Evolutionary conservation across 92 coral and sea anemone species (phyloP).

Genomic region (Actinostola sp.): DNA sequence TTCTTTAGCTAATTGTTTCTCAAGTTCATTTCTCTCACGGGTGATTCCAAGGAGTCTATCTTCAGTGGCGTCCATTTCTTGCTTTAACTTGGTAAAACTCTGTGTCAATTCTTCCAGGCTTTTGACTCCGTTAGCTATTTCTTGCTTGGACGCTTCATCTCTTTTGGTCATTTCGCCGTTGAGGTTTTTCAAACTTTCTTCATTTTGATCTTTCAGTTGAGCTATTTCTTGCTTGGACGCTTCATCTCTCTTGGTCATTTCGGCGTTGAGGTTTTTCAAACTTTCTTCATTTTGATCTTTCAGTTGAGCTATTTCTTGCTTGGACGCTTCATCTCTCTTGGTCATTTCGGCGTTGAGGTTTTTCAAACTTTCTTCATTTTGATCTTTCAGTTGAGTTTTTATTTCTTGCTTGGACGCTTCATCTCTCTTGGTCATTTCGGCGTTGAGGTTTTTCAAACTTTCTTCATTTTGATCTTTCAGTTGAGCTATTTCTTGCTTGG

Average conservation of each 20-base stretch:
- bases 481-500: conserved; percentile 2
- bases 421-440: conserved; percentile 15
- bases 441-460: neutral
- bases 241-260: conserved; percentile 9
- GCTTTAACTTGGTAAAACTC: conserved; percentile 36
- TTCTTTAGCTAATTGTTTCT: conserved; percentile 37
- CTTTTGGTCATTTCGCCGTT: conserved; percentile 31
- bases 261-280: neutral
- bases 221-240: conserved; percentile 24
- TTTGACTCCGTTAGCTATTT: conserved; percentile 2
- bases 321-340: neutral
- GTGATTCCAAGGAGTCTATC: conserved; percentile 45
- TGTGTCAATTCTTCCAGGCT: conserved; percentile 51
- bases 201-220: conserved; percentile 4
- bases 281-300: neutral
- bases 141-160: neutral
- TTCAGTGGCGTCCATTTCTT: conserved; percentile 55
- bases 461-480: neutral
- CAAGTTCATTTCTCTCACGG: conserved; percentile 42
- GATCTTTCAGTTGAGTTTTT: neutral
- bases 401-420: conserved; percentile 15
- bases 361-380: neutral
- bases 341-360: conserved; percentile 10
- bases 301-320: conserved; percentile 19
- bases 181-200: conserved; percentile 19